phyloP scores from a whole-genome alignment of 2,888 invertebrate species.

The Lordiphosa fenestrarum region DNA sequence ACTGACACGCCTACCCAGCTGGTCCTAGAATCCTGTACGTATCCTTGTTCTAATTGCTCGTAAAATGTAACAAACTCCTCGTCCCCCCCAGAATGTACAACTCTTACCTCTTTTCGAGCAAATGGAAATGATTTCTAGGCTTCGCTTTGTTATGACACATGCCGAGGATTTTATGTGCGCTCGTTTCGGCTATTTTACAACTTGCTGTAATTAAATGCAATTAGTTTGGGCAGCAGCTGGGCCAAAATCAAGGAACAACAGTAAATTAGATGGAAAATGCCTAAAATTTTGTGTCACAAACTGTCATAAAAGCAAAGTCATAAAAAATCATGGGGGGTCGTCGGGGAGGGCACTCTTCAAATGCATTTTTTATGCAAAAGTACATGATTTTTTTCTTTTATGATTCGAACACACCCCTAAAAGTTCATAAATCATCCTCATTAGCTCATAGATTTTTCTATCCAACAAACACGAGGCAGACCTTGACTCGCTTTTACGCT shows the following conservation, averaged over 20 bases:
- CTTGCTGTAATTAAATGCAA: conserved; percentile 69
- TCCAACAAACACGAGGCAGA: not conserved
- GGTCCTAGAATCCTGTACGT: conserved; percentile 20
- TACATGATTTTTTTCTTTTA: conserved; percentile 39
- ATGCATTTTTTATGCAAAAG: conserved; percentile 19
- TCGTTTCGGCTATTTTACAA: conserved; percentile 49
- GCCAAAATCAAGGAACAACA: conserved; percentile 19
- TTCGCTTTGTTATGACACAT: conserved; percentile 58
- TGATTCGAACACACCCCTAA: conserved; percentile 49
- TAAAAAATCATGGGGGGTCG: conserved; percentile 14
- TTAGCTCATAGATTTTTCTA: conserved; percentile 7
- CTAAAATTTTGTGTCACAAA: conserved; percentile 55
- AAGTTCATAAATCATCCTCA: conserved; percentile 16
- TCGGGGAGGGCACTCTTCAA: too few relatives aligned
- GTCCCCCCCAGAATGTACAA: conserved; percentile 14
- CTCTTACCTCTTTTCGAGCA: conserved; percentile 19
- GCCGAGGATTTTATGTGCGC: conserved; percentile 35
- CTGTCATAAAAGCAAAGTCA: conserved; percentile 45
- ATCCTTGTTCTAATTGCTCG: conserved; percentile 52
- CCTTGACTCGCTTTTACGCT: conserved; percentile 6
- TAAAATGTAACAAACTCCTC: conserved; percentile 36
- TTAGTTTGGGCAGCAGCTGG: conserved; percentile 46
- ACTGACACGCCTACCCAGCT: conserved; percentile 59
- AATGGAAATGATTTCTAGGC: not conserved
- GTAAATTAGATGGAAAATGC: conserved; percentile 42